Conservation (phyloP, 1,140 invertebrate species). For the Aethina tumida region DNA sequence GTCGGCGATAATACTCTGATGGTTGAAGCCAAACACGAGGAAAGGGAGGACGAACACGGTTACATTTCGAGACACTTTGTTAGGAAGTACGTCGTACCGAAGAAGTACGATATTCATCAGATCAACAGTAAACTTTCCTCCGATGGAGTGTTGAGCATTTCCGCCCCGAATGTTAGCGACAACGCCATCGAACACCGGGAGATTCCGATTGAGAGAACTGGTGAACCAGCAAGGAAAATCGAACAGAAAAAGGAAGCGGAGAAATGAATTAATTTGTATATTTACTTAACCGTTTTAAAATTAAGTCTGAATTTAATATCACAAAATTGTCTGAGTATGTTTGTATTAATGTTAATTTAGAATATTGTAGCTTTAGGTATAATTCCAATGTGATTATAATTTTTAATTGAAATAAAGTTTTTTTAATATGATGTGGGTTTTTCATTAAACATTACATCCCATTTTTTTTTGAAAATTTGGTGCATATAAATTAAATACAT, state of each 20-base stretch:
- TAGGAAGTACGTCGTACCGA: conserved; percentile 56
- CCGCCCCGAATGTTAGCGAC: conserved; percentile 39
- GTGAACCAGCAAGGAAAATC: conserved; percentile 16
- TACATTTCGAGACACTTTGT: conserved; percentile 63
- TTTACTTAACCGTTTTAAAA: too few species aligned
- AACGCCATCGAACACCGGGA: conserved; percentile 6
- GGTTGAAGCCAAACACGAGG: conserved; percentile 65
- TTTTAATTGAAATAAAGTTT: too few species aligned
- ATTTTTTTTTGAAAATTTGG: too few species aligned
- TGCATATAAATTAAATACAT: too few species aligned
- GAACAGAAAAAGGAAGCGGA: conserved; percentile 13
- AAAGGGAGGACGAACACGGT: conserved; percentile 64
- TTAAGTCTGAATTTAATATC: too few species aligned
- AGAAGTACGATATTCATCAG: conserved; percentile 51
- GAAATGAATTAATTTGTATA: too few species aligned
- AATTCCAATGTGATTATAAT: too few species aligned
- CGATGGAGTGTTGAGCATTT: conserved; percentile 62
- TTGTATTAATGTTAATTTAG: too few species aligned
- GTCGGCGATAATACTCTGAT: conserved; percentile 59
- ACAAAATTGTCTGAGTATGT: too few species aligned
- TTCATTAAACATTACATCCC: too few species aligned
- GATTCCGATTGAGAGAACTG: conserved; percentile 23
- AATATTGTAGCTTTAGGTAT: too few species aligned
- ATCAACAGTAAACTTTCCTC: conserved; percentile 59
- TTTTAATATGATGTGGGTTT: too few species aligned